Evolutionary conservation across 2,888 invertebrate species (phyloP), one percentile per base, ranked within the genome.

Genomic region (Oligia latruncula): DNA sequence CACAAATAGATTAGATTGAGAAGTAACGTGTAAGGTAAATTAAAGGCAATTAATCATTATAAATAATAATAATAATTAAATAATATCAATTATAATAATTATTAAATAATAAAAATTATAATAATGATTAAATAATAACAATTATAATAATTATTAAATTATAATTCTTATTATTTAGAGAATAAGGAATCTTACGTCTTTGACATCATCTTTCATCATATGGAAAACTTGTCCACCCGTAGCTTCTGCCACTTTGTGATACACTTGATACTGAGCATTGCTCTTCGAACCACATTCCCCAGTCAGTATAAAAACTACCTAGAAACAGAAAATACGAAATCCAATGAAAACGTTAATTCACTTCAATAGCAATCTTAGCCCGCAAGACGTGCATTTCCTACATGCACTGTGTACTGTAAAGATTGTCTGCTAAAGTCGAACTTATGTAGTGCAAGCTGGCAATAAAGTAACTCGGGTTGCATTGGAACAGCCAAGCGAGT

Each of bases 251-350:
- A 95, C 60, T 9, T 91, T 78, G 35, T 91, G 79, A 78, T 93
- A 95, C 0, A 93, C 94, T 80, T 85, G 62, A 79, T 92, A 93
- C 0, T 82, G 80, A 0, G 77, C 77, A 3, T n/a, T 29, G 0
- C 52, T 58, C 11, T 65, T 58, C 2, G n/a, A 9, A 0, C 1
- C 5, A 80, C 95, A 95, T 9, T 60, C 1, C 1, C 93, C 95
- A 71, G 95, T 95, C 17, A 95, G 78, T 1, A 95, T 81, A 81
- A 95, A 95, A 0, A 92, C 90, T 8, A 95, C 84, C 95, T 95
- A 29, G 29, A 29, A 29, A 35, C 68, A 55, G 35, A 35, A 49
- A 58, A 68, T 15, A 67, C n/a, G 2, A 55, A 52, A 29, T 29
- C 0, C 29, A 20, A 52, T 52, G 8, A 77, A 64, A 46, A 78